Base-by-base conservation (phyloP, 2,888 invertebrate genomes). In the Peribatodes rhomboidaria region DNA sequence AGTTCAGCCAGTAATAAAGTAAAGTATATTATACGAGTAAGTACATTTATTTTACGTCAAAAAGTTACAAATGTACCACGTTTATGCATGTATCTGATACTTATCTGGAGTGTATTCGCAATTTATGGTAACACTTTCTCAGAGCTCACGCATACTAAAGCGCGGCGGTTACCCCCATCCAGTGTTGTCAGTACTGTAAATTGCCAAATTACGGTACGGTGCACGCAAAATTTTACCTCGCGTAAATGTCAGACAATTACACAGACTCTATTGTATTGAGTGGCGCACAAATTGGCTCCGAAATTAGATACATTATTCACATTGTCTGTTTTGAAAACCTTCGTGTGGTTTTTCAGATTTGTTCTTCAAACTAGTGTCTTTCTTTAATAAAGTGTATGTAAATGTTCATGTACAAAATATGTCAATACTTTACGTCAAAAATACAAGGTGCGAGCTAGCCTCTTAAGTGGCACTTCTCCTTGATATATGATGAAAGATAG, bases 101-200 rank as follows among this genome's bases (percentile, higher is more conserved):
- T 75, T 79, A 79, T 79, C 80, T 76, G 67, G 73, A 68, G 77
- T 77, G 76, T 78, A 75, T 79, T 70, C 68, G 55, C 71, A 80
- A 85, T 83, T 84, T 85, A 85, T 83, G 75, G 72, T 70, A 79
- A 78, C 80, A 80, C 75, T 81, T 76, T 56, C 68, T 57, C 71
- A 69, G 68, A 70, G 67, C 72, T 74, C 77, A 75, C 76, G 75
- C 78, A 76, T 81, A 77, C 69, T 70, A 70, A 72, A 69, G 55
- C 68, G 74, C 50, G 72, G 71, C 73, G 67, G 73, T 71, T 74
- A 73, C 59, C 47, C 47, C 41, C 57, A 59, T 61, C 68, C 69
- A 66, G 54, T 55, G 64, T 44, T 64, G 64, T 47, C 53, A 47
- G 39, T 39, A 49, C 61, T 57, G 41, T 56, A 59, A 70, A 71